These are phyloP conservation scores for Lydus trimaculatus DNA, from an alignment of 2,888 invertebrate species.

Conservation along the genomic window DNA sequence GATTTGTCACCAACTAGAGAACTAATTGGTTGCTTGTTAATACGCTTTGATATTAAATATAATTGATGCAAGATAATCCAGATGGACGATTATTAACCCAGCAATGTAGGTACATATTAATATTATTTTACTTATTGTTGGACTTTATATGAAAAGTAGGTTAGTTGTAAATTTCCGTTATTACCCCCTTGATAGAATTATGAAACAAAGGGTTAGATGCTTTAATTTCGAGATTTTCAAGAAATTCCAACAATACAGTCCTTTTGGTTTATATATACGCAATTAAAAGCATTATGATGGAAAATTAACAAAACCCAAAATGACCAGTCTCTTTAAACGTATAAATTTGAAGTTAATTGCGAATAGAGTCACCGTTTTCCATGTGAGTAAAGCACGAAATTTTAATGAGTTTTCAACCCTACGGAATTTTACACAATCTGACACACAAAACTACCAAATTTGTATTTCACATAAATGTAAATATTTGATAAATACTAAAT, in stretches of 20 bases:
- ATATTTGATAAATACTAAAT: background rate
- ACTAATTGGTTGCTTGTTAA: too few species aligned
- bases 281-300: background rate
- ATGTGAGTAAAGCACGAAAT: background rate
- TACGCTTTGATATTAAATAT: too few species aligned
- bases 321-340: background rate
- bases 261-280: background rate
- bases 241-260: background rate
- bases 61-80: too few species aligned
- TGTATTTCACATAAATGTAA: background rate
- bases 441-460: background rate
- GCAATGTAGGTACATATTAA: too few species aligned
- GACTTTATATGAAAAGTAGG: too few species aligned
- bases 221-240: background rate
- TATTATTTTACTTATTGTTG: too few species aligned
- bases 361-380: background rate
- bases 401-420: background rate
- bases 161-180: background rate
- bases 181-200: background rate
- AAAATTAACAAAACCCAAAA: background rate
- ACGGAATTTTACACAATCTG: background rate
- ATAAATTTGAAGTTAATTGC: background rate
- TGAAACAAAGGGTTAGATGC: background rate
- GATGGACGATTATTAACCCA: too few species aligned
- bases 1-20: too few species aligned